Evolutionary conservation across 2,113 vertebrate species (phyloP).

Genomic region (Pao palembangensis): DNA sequence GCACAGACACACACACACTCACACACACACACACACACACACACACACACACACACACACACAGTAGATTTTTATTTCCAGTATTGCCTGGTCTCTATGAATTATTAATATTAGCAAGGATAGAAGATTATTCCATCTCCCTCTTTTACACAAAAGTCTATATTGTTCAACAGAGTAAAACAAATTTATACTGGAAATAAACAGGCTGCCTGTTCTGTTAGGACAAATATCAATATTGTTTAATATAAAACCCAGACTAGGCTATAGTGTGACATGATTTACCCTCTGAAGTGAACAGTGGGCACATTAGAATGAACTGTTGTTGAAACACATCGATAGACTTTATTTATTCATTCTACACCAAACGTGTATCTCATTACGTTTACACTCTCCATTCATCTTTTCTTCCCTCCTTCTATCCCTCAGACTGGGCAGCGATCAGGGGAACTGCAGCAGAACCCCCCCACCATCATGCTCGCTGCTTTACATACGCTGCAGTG

Average conservation of each 20-base stretch:
- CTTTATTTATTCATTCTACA: neutral
- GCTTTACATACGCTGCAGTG: slow-evolving; percentile 43
- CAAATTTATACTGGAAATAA: too few relatives aligned
- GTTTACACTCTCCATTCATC: slow-evolving; percentile 22
- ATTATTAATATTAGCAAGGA: too few relatives aligned
- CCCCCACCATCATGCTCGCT: slow-evolving; percentile 40
- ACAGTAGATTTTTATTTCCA: neutral
- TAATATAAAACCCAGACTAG: too few relatives aligned
- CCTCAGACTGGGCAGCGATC: slow-evolving; percentile 12
- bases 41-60: neutral
- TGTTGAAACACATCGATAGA: neutral
- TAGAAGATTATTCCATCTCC: too few relatives aligned
- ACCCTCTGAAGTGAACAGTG: too few relatives aligned
- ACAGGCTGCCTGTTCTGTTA: too few relatives aligned
- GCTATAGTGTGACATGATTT: too few relatives aligned
- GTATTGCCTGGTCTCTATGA: too few relatives aligned
- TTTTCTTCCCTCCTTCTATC: slow-evolving; percentile 1
- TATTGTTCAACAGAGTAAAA: too few relatives aligned
- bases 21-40: slow-evolving; percentile 2
- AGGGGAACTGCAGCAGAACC: slow-evolving; percentile 47
- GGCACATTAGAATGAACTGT: slow-evolving; percentile 3
- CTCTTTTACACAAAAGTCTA: too few relatives aligned
- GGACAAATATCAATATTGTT: too few relatives aligned
- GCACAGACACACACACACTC: slow-evolving; percentile 20
- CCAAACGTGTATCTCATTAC: slow-evolving; percentile 13